Evolutionary conservation across 2,888 invertebrate species (phyloP).

Genomic region (Aspidiotus destructor): DNA sequence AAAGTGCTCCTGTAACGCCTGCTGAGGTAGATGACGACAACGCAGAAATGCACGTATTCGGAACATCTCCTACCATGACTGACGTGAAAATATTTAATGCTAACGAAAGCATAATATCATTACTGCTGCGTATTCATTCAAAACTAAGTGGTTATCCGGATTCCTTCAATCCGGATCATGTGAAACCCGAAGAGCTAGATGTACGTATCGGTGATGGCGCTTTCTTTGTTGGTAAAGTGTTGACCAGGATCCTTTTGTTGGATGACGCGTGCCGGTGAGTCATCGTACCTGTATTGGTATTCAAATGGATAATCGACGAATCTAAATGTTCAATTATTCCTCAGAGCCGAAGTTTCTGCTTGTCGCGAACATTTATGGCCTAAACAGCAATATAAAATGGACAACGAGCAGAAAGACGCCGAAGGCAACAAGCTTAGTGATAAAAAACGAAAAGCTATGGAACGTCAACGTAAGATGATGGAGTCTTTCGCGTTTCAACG

Average conservation of each 20-base stretch:
- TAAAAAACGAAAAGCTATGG: conserved; percentile 64
- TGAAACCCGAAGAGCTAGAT: conserved; percentile 38
- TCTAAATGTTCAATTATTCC: conserved; percentile 11
- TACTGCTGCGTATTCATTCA: conserved; percentile 80
- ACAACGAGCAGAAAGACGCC: conserved; percentile 10
- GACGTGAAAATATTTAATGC: conserved; percentile 40
- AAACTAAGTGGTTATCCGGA: conserved; percentile 75
- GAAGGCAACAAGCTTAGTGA: conserved; percentile 46
- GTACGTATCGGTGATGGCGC: conserved; percentile 72
- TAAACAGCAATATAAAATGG: conserved; percentile 45
- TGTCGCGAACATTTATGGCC: conserved; percentile 71
- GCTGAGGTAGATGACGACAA: not conserved
- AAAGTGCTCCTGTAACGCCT: conserved; percentile 11
- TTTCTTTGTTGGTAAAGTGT: conserved; percentile 69
- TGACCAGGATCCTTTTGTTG: conserved; percentile 62
- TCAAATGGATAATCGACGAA: not conserved
- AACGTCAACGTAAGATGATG: conserved; percentile 85
- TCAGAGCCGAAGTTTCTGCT: conserved; percentile 56
- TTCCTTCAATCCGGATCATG: conserved; percentile 49
- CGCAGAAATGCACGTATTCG: not conserved
- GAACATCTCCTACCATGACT: not conserved
- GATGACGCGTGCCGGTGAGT: conserved; percentile 53
- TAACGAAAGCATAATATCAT: conserved; percentile 80
- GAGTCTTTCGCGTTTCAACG: conserved; percentile 85
- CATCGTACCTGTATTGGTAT: not conserved